Base-by-base conservation (phyloP, 2,888 invertebrate species). In the Malthinus flaveolus region DNA sequence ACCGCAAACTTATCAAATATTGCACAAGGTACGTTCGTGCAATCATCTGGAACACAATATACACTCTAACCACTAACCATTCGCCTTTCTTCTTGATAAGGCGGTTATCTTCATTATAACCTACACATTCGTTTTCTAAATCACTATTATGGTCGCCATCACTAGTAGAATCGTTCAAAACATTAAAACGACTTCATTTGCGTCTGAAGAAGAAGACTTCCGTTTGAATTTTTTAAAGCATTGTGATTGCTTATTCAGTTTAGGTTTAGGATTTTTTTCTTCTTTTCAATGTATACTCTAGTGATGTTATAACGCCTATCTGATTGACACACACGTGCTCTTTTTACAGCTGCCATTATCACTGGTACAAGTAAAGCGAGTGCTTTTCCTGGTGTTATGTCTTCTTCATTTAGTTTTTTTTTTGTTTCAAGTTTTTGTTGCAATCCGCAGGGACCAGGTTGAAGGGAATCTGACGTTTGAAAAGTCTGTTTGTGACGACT, bases 111-210 rank as follows among this genome's bases (percentile, higher is more conserved):
- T 15, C 7, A n/a, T 45, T 45, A n/a, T 3, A 8, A 7, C 45
- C 45, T 3, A 31, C 23, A 48, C 48, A 48, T 12, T 34, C 48
- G 12, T 48, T 48, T 48, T 34, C 48, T 32, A 32, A 5, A 32
- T 46, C 32, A 11, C 45, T 46, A 33, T 32, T 8, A n/a, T 7
- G 4, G 5, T 46, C 32, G 6, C 12, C 46, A 10, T 6, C 32
- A 32, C 10, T 32, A 5, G 48, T 34, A 9, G 34, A 35, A 48
- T 48, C 48, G n/a, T 48, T 8, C 5, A 48, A 34, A 11, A 11
- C 6, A 3, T 8, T 9, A 48, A 34, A 11, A 11, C 6, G 8
- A 34, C 9, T 8, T 33, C 15, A 13, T 33, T 35, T n/a, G 48
- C 5, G 11, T 34, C 13, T 11, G 34, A 33, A 15, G 34, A 48